Base-by-base conservation (phyloP, 2,888 invertebrate species). In the Hoplodrina ambigua region DNA sequence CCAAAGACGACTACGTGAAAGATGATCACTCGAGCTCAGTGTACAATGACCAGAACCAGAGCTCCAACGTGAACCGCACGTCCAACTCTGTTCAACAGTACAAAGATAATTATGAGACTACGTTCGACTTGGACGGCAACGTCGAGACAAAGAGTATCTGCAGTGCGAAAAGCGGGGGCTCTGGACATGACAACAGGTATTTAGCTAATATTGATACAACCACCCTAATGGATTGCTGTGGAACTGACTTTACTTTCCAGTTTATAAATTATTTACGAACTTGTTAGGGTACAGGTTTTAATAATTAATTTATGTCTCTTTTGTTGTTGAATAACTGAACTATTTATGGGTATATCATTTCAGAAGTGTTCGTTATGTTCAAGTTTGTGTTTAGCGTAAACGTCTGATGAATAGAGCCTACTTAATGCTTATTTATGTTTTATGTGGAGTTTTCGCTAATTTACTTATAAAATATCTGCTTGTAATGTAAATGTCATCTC, bases 131-230 rank as follows among this genome's bases (percentile, higher is more conserved):
- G 86, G 99, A 99, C 89, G 98, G 98, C 75, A 98, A 98, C 93
- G 98, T 98, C 78, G 99, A 99, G 93, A 99, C 99, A 6, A 97
- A 98, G 86, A 98, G 98, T 83, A 98, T 98, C 80, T 98, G 98
- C 92, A 98, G 98, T 92, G 97, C 97, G 66, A 97, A 97, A 87
- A 97, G 97, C 86, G 97, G 97, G 76, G 97, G 98, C 85, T 98
- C 98, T 33, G 97, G 97, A 86, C 98, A 98, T 85, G 98, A 98
- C 88, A 97, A 97, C 96, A 97, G 98, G 98, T 98, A 97, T 93
- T 63, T 56, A 74, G 65, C 68, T 65, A 67, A 46, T 62, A 69
- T 62, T 82, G 60, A 78, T 81, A 65, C 37, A 54, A 62, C 75
- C 53, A 78, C 57, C 44, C 53, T 81, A 74, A 73, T 58, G 75